Percentiles rank a stretch among this genome's conserved stretches.
Evolutionary conservation across 2,113 vertebrate species (phyloP).

Genomic region (Stercorarius parasiticus): DNA sequence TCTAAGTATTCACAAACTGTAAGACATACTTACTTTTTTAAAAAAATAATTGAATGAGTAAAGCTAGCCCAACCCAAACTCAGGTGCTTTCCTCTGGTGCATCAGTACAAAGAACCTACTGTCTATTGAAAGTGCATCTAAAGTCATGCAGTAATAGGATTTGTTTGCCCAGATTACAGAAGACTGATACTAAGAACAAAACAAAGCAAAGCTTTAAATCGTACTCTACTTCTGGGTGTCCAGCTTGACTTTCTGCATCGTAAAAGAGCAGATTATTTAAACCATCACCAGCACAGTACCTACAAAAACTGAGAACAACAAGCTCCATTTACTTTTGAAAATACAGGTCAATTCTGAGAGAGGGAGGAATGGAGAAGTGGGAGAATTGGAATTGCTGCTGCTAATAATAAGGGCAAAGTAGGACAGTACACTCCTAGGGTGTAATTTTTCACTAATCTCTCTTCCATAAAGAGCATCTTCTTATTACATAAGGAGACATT

Average conservation of each 20-base stretch:
- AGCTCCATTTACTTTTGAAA: not conserved
- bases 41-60: not conserved
- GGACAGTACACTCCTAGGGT: not conserved
- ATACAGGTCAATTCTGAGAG: not conserved
- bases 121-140: not conserved
- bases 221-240: not conserved
- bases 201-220: not conserved
- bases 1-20: not conserved
- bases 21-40: rapidly evolving
- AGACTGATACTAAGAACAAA: not conserved
- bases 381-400: not conserved
- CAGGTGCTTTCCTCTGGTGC: not conserved
- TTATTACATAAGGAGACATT: not conserved
- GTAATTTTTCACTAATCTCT: not conserved
- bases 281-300: not conserved
- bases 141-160: not conserved
- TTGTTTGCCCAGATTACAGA: not conserved
- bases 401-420: not conserved
- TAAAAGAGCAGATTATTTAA: not conserved
- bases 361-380: not conserved
- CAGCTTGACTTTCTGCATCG: not conserved
- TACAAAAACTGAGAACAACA: not conserved
- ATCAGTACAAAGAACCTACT: not conserved
- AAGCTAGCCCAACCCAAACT: not conserved
- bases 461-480: not conserved